Percentiles rank a stretch among this genome's conserved stretches.
Conservation (phyloP, 1,140 invertebrate genomes). For the Drosophila lowei region DNA sequence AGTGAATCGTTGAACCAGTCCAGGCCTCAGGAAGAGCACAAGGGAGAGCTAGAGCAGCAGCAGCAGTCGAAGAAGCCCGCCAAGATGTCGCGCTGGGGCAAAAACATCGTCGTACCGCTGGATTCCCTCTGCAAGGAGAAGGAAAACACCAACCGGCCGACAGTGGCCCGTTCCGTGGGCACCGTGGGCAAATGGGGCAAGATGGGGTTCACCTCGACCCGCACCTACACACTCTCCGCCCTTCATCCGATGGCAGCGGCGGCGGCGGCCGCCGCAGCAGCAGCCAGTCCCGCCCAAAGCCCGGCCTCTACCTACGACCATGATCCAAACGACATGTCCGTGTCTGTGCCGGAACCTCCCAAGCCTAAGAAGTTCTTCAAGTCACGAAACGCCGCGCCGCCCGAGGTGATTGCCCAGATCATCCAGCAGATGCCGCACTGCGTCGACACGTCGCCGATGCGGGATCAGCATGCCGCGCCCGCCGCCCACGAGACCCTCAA, state of each 20-base stretch:
- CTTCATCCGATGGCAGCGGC: conserved; percentile 79
- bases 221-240: conserved; percentile 85
- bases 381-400: conserved; percentile 88
- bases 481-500: conserved; percentile 57
- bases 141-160: conserved; percentile 94
- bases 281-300: conserved; percentile 85
- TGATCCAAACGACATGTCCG: conserved; percentile 83
- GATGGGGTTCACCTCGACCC: conserved; percentile 95
- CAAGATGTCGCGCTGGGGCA: conserved; percentile 86
- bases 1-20: conserved; percentile 13
- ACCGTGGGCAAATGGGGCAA: conserved; percentile 97
- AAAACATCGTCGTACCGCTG: conserved; percentile 86
- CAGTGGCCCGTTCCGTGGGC: conserved; percentile 93
- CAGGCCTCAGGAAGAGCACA: conserved; percentile 26
- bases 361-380: conserved; percentile 97
- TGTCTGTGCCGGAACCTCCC: conserved; percentile 83
- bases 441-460: conserved; percentile 83
- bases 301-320: conserved; percentile 85
- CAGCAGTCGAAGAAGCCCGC: conserved; percentile 1
- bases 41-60: conserved; percentile 9
- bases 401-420: conserved; percentile 84
- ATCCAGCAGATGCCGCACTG: conserved; percentile 84
- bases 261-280: conserved; percentile 78
- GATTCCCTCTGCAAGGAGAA: conserved; percentile 87
- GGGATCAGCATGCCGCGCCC: conserved; percentile 44